Base-by-base conservation (phyloP, 2,888 invertebrate genomes). In the Chromoteleia sp. region DNA sequence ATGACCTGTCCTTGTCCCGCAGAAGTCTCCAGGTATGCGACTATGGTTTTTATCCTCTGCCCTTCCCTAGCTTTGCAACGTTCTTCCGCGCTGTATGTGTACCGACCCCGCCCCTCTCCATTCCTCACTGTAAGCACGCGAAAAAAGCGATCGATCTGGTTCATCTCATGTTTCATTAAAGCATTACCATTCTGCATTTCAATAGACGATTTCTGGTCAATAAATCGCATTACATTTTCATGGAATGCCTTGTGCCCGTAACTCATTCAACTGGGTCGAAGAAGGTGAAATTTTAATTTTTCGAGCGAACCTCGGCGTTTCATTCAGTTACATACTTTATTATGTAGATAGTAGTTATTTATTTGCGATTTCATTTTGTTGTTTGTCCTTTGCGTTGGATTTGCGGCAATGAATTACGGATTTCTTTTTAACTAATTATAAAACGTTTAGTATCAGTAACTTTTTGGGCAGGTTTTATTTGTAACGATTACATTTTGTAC, bases 11-110 rank as follows among this genome's bases (percentile, higher is more conserved):
- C 88, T 86, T 88, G 85, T 90, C 89, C 83, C 87, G 89, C 88
- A 89, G 87, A 83, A 89, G 87, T 84, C 89, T 88, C 86, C 89
- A 90, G 89, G 89, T 90, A 90, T 89, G 89, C 86, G 85, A 83
- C 77, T 74, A 77, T 68, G 70, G 43, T 45, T 59, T 56, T 65
- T 65, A 19, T 71, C 56, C 21, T 54, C 15, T 21, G 43, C 61
- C 52, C 58, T 19, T 7, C 14, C 43, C 30, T 17, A 17, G 75
- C 71, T 73, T 73, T 56, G 59, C 61, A 61, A 61, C 50, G 52
- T 68, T 68, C 12, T 68, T 45, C 58, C 39, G 39, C 58, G 58
- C 1, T 76, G 52, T 67, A 21, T 68, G 21, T 43, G 19, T 43
- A 61, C 25, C 17, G 10, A 12, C 8, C 1, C 59, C 30, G 2